phyloP scores from a whole-genome alignment of 2,113 vertebrate genomes.

The Cephalophus harveyi region DNA sequence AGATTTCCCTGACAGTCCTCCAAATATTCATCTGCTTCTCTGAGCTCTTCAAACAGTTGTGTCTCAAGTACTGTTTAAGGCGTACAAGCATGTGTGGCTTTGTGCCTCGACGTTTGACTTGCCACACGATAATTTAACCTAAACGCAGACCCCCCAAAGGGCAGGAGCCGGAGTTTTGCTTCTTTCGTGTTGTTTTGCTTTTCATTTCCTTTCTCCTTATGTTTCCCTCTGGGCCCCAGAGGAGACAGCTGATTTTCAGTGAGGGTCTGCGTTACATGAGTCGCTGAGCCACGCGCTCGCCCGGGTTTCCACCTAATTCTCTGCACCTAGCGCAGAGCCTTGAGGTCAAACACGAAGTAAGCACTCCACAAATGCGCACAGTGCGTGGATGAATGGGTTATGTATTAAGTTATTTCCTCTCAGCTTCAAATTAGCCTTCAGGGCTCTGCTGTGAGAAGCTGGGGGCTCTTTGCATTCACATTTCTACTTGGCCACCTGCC shows the following conservation, averaged over 20 bases:
- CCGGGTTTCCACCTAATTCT: background rate
- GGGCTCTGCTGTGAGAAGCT: background rate
- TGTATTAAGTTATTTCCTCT: background rate
- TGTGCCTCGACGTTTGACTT: background rate
- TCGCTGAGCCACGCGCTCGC: background rate
- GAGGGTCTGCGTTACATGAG: background rate
- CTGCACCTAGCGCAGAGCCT: background rate
- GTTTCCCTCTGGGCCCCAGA: background rate
- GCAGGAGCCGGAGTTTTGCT: background rate
- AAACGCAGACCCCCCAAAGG: background rate
- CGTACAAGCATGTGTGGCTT: background rate
- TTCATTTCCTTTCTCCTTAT: background rate
- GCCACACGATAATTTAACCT: background rate
- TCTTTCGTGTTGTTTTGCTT: background rate
- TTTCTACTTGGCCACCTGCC: background rate
- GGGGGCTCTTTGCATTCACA: background rate
- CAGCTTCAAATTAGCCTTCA: background rate
- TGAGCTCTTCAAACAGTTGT: background rate
- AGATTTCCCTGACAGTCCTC: background rate
- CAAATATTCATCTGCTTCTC: background rate
- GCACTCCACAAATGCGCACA: background rate
- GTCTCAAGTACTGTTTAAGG: background rate
- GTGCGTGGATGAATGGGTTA: accelerated
- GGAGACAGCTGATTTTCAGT: background rate
- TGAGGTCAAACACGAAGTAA: accelerated